Conservation (phyloP, 2,797 vertebrate genomes). For the Molossus molossus region DNA sequence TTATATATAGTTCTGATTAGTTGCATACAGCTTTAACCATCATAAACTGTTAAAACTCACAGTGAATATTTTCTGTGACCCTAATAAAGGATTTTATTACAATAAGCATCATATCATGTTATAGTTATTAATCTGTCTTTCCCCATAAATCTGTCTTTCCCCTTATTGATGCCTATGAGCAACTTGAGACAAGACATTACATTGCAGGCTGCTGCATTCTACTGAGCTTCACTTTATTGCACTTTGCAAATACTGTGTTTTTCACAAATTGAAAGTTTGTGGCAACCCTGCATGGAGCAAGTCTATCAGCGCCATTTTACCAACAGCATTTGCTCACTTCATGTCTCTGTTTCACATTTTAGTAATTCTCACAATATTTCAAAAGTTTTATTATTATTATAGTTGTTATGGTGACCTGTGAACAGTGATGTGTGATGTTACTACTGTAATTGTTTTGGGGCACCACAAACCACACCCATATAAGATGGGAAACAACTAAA, state of each 20-base stretch:
- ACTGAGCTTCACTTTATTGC: not conserved
- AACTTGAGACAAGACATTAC: not conserved
- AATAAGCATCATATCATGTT: not conserved
- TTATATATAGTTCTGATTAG: not conserved
- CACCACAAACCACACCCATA: not conserved
- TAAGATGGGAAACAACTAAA: not conserved
- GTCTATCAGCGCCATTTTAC: not conserved
- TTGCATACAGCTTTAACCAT: not conserved
- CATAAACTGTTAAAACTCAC: not conserved
- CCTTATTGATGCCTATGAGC: not conserved
- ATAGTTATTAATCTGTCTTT: not conserved
- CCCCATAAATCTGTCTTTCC: not conserved
- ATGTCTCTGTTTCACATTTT: not conserved
- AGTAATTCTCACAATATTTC: not conserved
- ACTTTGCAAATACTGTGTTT: not conserved
- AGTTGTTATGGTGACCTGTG: not conserved
- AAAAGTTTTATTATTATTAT: not conserved
- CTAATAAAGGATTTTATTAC: not conserved
- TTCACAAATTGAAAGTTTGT: not conserved
- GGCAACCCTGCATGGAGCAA: not conserved
- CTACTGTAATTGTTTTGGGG: not conserved
- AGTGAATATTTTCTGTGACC: not conserved
- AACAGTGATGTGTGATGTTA: not conserved
- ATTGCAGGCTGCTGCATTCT: not conserved
- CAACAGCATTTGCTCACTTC: not conserved